Percentiles rank a stretch among this genome's conserved stretches.
These are phyloP conservation scores for Poecilus cupreus DNA, from an alignment of 2,888 invertebrate genomes.

Conservation along the genomic window DNA sequence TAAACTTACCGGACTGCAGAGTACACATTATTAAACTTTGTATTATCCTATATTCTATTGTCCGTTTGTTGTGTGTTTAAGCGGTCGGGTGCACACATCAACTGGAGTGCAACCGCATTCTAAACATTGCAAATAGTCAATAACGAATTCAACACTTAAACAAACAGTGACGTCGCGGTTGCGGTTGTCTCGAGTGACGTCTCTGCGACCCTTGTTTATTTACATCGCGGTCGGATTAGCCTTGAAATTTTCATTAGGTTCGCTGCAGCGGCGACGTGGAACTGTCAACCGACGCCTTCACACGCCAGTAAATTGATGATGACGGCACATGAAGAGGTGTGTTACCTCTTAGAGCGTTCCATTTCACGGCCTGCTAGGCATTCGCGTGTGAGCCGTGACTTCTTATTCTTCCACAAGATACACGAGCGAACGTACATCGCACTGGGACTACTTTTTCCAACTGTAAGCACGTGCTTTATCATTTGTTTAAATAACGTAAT, in stretches of 20 bases:
- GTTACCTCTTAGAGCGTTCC: background rate
- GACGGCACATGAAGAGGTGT: background rate
- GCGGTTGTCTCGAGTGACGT: background rate
- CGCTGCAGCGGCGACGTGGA: background rate
- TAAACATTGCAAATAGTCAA: too few relatives aligned
- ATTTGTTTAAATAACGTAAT: too few relatives aligned
- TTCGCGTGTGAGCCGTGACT: background rate
- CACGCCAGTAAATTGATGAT: conserved; percentile 2
- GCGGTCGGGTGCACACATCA: too few relatives aligned
- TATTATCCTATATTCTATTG: too few relatives aligned
- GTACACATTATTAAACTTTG: too few relatives aligned
- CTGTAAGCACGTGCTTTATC: too few relatives aligned
- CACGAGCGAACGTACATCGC: too few relatives aligned
- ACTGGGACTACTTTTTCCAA: too few relatives aligned
- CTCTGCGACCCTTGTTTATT: background rate
- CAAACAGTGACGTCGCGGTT: background rate
- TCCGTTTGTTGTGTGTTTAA: too few relatives aligned
- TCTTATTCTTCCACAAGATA: background rate
- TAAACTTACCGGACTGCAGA: too few relatives aligned
- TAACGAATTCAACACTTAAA: too few relatives aligned
- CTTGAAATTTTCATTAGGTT: conserved; percentile 12
- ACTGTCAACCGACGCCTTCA: background rate
- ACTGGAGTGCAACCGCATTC: too few relatives aligned
- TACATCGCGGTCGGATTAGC: background rate
- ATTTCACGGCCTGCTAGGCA: conserved; percentile 3